Evolutionary conservation across 2,888 invertebrate genomes (phyloP).

Genomic region (Brachylomia viminalis): DNA sequence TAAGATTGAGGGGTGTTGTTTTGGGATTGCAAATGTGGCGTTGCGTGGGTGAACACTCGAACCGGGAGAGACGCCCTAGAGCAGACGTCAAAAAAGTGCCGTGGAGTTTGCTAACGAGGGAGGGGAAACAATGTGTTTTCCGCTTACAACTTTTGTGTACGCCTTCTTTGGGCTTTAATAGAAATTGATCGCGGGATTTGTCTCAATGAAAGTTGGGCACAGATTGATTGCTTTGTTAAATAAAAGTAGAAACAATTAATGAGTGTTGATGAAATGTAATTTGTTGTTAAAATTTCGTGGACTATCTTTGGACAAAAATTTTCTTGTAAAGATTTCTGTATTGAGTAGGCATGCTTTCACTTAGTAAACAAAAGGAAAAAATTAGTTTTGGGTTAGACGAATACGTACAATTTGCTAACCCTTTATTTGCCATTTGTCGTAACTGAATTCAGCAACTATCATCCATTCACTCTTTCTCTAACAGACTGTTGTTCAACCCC

Average conservation of each 20-base stretch:
- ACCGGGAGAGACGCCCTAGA: slow-evolving; percentile 83
- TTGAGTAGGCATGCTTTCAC: too few species aligned
- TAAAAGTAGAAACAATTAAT: slow-evolving; percentile 58
- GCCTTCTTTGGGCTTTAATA: slow-evolving; percentile 73
- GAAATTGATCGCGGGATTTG: slow-evolving; percentile 74
- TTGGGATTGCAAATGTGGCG: slow-evolving; percentile 69
- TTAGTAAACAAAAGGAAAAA: neutral
- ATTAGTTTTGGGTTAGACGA: neutral
- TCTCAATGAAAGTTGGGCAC: slow-evolving; percentile 63
- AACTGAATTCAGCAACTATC: slow-evolving; percentile 18
- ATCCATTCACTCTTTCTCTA: slow-evolving; percentile 20
- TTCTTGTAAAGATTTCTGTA: neutral
- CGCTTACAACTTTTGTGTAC: slow-evolving; percentile 76
- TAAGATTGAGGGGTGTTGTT: slow-evolving; percentile 66
- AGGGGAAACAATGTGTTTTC: slow-evolving; percentile 82
- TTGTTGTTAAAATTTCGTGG: slow-evolving; percentile 14
- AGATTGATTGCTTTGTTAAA: slow-evolving; percentile 67
- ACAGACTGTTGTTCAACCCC: slow-evolving; percentile 39
- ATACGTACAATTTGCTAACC: neutral
- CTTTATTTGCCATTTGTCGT: neutral
- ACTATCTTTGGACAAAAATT: neutral
- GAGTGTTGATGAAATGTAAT: slow-evolving; percentile 27
- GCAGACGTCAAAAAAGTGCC: slow-evolving; percentile 88
- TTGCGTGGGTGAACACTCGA: slow-evolving; percentile 80
- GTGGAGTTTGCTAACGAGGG: slow-evolving; percentile 86